Evolutionary conservation across 2,797 vertebrate species (phyloP), one percentile per base, ranked within the genome.

Genomic region (Catharus ustulatus): DNA sequence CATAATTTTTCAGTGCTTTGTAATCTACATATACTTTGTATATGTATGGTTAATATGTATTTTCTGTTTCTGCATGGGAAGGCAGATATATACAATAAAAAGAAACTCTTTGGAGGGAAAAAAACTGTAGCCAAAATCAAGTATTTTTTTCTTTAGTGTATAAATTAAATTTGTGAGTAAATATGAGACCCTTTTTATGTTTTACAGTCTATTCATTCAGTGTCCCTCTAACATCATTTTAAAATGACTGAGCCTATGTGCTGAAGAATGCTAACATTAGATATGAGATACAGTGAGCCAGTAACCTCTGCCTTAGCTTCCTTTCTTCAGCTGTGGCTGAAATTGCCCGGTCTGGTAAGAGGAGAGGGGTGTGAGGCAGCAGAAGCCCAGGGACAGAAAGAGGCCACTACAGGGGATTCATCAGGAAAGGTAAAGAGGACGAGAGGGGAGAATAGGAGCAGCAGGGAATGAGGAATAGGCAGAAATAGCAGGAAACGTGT

Each of bases 251-350:
- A 93, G 29, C 18, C 40, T 59, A 19, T 3, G 0, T 63, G 23
- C 20, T 91, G 75, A 82, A 68, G 74, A 84, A 73, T 40, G 18
- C 30, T 73, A 46, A 42, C 13, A 18, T 63, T 51, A 55, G 24
- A 51, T 40, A 43, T 15, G n/a, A 74, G 36, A 49, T 57, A 48
- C 9, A 73, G n/a, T 16, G 51, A 75, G 42, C 30, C 64, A 63
- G 48, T 62, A 90, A 40, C 19, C 20, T 92, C 87, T 82, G 55
- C 66, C 63, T 89, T 62, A 40, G 20, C 68, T 79, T 64, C 22
- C 40, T 51, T 19, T 11, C 55, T 52, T 84, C 46, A 85, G 59
- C 63, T 40, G 30, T 18, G 79, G 84, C 75, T 91, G 90, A 82
- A 79, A 69, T 45, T 63, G 13, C 48, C 58, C 54, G 38, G 8